These are phyloP conservation scores for Ochlodes sylvanus DNA, from an alignment of 2,888 invertebrate genomes.

Conservation along the genomic window DNA sequence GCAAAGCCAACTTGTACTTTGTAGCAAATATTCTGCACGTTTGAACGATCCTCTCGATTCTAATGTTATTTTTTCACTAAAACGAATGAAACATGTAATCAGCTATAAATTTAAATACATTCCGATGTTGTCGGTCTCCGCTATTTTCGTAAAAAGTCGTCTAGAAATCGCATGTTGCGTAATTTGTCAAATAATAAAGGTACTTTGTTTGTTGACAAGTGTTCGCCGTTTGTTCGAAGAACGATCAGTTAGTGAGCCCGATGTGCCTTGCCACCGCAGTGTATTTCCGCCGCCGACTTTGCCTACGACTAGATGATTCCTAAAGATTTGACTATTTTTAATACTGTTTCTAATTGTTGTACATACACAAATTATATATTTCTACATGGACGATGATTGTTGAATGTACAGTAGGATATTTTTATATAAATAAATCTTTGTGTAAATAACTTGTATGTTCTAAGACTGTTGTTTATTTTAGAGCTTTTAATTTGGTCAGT, in stretches of 20 bases:
- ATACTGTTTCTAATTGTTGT: conserved; percentile 78
- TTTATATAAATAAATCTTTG: conserved; percentile 75
- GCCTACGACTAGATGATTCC: conserved; percentile 67
- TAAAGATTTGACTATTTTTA: conserved; percentile 81
- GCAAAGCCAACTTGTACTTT: not conserved
- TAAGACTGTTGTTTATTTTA: conserved; percentile 84
- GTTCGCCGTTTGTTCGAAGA: no score
- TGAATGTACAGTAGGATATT: conserved; percentile 83
- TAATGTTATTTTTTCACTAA: not conserved
- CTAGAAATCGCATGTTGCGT: no score
- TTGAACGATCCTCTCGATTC: no score
- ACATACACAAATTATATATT: conserved; percentile 80
- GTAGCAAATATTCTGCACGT: not conserved
- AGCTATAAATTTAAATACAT: not conserved
- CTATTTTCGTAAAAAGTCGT: no score
- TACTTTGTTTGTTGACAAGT: no score
- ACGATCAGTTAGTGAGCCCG: not conserved
- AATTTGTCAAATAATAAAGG: no score
- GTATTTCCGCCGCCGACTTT: conserved; percentile 55
- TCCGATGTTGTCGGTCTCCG: not conserved
- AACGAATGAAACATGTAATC: not conserved
- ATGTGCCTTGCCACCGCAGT: conserved; percentile 55
- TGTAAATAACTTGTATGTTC: conserved; percentile 82
- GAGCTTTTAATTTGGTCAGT: conserved; percentile 82
- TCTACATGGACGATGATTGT: conserved; percentile 78